Evolutionary conservation across 2,113 vertebrate species (phyloP), one percentile per base, ranked within the genome.

Genomic region (Aegypius monachus): DNA sequence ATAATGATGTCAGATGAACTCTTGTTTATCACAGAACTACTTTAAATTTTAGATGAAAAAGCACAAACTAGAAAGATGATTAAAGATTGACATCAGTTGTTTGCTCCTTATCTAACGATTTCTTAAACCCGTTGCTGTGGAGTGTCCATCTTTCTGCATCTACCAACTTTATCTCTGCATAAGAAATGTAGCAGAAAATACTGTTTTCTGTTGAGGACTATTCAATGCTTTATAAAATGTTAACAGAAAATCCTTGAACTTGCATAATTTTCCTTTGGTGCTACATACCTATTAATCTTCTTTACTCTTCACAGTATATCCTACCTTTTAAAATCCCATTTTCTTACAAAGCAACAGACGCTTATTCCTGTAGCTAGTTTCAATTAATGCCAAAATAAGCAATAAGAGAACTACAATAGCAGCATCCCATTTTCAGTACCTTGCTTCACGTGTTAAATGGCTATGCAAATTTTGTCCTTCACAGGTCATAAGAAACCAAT

Each of bases 11-110:
- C 84, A 94, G 36, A 61, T 90, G 70, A 94, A 81, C 59, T 66
- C 40, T 67, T n/a, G 32, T 70, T 74, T 75, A 82, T 86, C 71
- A 92, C 47, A 83, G 55, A 70, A 59, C 63, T 94, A 65, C 56
- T 94, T 96, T 77, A 86, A 84, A 90, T 86, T 83, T 92, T 79
- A 86, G 86, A 81, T 3, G 12, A 86, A 92, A 91, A 82, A 80
- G 19, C 10, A 66, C 34, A 86, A 85, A 77, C 53, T 17, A 53
- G 68, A 91, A 84, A 84, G 63, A 73, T 47, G 32, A 47, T 36
- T 90, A 66, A 90, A 86, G 43, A 74, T 45, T 63, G 40, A 78
- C 82, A 86, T 93, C 52, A 67, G 31, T 19, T 71, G 52, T 20
- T 81, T 45, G 29, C 18, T 66, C n/a, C 47, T 92, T 72, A 90